These are phyloP conservation scores for Eolophus roseicapilla DNA, from an alignment of 2,113 vertebrate genomes.

Conservation along the genomic window DNA sequence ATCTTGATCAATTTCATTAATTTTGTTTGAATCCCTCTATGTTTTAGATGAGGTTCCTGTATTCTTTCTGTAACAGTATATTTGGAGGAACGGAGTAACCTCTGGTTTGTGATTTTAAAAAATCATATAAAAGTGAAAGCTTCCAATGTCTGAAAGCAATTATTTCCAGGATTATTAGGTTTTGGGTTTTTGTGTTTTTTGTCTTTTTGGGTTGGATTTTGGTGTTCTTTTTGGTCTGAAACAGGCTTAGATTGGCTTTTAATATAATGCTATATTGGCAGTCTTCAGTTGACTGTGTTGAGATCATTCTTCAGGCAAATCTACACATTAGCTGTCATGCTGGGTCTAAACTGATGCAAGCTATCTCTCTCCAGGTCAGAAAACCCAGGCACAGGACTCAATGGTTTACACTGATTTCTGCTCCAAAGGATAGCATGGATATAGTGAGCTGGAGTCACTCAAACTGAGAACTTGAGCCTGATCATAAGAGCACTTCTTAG, in stretches of 20 bases:
- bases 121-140: neutral
- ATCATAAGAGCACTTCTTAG: neutral
- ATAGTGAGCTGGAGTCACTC: neutral
- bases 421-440: neutral
- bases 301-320: neutral
- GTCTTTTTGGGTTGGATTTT: rapidly evolving
- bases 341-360: neutral
- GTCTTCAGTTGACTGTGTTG: neutral
- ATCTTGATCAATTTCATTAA: neutral
- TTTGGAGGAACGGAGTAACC: neutral
- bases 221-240: neutral
- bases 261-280: neutral
- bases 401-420: neutral
- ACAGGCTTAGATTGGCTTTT: neutral
- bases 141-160: neutral
- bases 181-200: neutral
- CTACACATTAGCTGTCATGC: neutral
- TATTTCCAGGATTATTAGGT: neutral
- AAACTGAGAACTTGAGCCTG: neutral
- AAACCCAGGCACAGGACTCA: neutral
- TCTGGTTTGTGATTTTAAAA: neutral
- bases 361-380: neutral
- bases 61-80: neutral
- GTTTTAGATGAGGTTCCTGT: neutral
- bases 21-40: neutral